A percentile compares a stretch with the other conserved stretches of the same genome.
Conservation (phyloP, 35 echinoderm and acorn worm genomes). For the Apostichopus parvimensis region DNA sequence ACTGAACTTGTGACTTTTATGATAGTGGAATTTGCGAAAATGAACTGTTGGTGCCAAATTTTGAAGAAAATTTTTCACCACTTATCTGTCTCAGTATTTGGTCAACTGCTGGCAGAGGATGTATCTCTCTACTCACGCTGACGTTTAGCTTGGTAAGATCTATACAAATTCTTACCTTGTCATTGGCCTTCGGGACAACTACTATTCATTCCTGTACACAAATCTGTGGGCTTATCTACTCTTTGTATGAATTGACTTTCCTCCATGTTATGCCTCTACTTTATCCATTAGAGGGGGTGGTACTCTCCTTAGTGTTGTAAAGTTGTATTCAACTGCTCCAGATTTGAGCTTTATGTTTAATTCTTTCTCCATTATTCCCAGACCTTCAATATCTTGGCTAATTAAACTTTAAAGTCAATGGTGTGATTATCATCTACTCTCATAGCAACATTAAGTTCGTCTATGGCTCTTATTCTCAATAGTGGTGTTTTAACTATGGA, state of each 20-base stretch:
- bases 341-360: not conserved
- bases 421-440: not conserved
- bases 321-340: not conserved
- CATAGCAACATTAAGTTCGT: not conserved
- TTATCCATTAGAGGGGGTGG: not conserved
- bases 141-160: constrained; percentile 59
- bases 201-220: constrained; percentile 55
- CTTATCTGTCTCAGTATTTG: constrained; percentile 42
- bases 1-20: not conserved
- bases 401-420: not conserved
- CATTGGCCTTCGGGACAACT: constrained; percentile 52
- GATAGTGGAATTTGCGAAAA: constrained; percentile 48
- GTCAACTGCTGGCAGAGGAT: constrained; percentile 56
- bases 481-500: not conserved
- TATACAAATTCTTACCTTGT: constrained; percentile 53
- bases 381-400: not conserved
- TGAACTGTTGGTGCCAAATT: constrained; percentile 56
- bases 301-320: not conserved
- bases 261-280: constrained; percentile 36
- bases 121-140: constrained; percentile 35
- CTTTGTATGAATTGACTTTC: constrained; percentile 21
- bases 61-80: constrained; percentile 52
- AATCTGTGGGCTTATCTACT: constrained; percentile 44
- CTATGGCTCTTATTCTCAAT: constrained; percentile 3
- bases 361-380: not conserved